These are phyloP conservation scores for Lemur catta DNA, from an alignment of 2,797 vertebrate species.

Conservation along the genomic window DNA sequence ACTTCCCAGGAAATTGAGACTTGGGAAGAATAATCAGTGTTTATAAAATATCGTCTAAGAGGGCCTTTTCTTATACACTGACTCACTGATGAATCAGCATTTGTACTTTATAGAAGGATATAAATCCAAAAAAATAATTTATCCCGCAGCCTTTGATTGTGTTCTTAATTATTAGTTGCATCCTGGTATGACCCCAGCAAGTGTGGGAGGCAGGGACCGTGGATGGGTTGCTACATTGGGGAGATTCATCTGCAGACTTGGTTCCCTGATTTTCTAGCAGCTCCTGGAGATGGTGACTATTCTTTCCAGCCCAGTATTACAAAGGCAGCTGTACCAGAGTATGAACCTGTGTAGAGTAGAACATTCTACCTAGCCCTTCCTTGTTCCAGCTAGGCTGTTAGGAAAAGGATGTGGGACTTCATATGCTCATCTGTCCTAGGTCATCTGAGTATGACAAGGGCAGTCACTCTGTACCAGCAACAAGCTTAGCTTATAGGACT, in stretches of 20 bases:
- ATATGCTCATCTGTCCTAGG: neutral
- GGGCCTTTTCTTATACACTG: neutral
- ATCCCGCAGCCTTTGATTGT: neutral
- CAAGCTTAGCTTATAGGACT: neutral
- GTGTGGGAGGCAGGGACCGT: neutral
- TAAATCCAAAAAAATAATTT: constrained; percentile 17
- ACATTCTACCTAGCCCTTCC: neutral
- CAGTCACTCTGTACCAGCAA: neutral
- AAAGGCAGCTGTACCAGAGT: neutral
- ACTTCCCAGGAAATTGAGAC: neutral
- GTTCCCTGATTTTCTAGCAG: neutral
- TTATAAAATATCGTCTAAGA: neutral
- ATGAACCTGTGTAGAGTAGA: neutral
- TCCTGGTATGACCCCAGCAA: neutral
- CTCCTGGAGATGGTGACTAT: neutral
- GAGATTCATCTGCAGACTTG: neutral
- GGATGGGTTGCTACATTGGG: neutral
- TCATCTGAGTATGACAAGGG: neutral
- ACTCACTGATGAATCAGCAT: neutral
- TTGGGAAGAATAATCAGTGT: neutral
- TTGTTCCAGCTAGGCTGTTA: neutral
- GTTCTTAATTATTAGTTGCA: neutral
- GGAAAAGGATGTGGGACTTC: neutral
- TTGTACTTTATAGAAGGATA: constrained; percentile 18
- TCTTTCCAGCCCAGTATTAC: neutral